Evolutionary conservation across 2,888 invertebrate species (phyloP).

Genomic region (Drosophila gaucha): DNA sequence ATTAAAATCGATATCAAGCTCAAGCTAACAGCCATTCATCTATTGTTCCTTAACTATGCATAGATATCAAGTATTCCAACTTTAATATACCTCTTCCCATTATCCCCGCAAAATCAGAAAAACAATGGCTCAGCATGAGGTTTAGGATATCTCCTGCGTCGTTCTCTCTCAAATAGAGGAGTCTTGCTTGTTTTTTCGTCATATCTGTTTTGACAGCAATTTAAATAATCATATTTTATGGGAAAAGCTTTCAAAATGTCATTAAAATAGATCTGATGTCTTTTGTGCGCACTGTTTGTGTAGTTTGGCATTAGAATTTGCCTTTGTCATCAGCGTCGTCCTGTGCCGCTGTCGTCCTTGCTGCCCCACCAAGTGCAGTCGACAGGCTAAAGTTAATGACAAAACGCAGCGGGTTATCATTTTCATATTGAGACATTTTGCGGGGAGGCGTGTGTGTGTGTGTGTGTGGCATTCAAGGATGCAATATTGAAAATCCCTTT

Average conservation of each 20-base stretch:
- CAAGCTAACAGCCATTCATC: background rate
- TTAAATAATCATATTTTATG: slow-evolving; percentile 72
- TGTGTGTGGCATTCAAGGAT: slow-evolving; percentile 50
- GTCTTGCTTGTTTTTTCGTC: background rate
- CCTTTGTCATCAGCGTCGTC: slow-evolving; percentile 30
- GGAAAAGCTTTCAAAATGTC: slow-evolving; percentile 67
- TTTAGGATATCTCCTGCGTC: background rate
- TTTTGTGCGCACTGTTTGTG: slow-evolving; percentile 16
- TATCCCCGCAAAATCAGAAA: too few species aligned
- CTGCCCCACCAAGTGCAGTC: slow-evolving; percentile 57
- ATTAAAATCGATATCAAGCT: background rate
- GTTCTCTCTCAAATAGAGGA: background rate
- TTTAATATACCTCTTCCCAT: too few species aligned
- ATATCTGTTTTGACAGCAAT: slow-evolving; percentile 50
- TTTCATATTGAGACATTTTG: slow-evolving; percentile 79
- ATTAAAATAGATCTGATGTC: slow-evolving; percentile 63
- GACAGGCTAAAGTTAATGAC: slow-evolving; percentile 76
- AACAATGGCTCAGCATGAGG: too few species aligned
- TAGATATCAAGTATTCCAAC: too few species aligned
- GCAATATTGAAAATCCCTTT: slow-evolving; percentile 66
- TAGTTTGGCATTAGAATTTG: slow-evolving; percentile 43
- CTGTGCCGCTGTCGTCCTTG: slow-evolving; percentile 27
- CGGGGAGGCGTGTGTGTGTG: slow-evolving; percentile 17
- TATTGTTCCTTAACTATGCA: background rate
- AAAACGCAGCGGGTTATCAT: slow-evolving; percentile 77